These are phyloP conservation scores for Lepidonotus clava DNA, from an alignment of 2,888 invertebrate species.

Conservation along the genomic window DNA sequence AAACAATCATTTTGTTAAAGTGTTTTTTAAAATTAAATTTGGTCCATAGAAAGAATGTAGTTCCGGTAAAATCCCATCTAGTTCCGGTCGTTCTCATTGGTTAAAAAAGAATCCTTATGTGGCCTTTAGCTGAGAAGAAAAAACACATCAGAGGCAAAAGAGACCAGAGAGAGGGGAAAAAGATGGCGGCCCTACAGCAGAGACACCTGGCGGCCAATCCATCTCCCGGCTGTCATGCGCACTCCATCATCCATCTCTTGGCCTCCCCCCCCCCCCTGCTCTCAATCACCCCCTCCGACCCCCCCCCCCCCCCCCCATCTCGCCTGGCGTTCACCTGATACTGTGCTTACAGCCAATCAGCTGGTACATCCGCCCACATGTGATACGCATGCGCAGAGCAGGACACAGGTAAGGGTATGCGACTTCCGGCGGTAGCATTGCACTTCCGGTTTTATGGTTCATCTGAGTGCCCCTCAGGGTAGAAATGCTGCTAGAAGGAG, in stretches of 20 bases:
- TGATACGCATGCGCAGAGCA: conserved; percentile 16
- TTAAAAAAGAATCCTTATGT: no score
- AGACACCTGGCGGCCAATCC: conserved; percentile 12
- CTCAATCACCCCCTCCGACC: background rate
- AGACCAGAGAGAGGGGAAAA: background rate
- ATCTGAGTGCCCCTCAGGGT: background rate
- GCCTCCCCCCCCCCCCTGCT: background rate
- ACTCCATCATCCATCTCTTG: background rate
- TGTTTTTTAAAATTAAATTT: no score
- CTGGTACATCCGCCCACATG: background rate
- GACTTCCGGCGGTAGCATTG: background rate
- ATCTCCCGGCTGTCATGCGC: conserved; percentile 19
- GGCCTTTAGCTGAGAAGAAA: no score
- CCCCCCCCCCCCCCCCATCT: conserved; percentile 1
- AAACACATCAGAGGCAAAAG: no score
- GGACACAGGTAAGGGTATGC: background rate
- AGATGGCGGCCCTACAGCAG: background rate
- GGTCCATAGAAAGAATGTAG: no score
- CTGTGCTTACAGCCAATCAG: conserved; percentile 25
- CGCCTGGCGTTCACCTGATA: no score
- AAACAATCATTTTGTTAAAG: no score
- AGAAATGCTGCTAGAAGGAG: no score
- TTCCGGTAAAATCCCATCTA: no score
- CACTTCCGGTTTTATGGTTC: no score
- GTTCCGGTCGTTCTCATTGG: no score